phyloP scores from a whole-genome alignment of 2,888 invertebrate species.

The Anthoptus insignis region DNA sequence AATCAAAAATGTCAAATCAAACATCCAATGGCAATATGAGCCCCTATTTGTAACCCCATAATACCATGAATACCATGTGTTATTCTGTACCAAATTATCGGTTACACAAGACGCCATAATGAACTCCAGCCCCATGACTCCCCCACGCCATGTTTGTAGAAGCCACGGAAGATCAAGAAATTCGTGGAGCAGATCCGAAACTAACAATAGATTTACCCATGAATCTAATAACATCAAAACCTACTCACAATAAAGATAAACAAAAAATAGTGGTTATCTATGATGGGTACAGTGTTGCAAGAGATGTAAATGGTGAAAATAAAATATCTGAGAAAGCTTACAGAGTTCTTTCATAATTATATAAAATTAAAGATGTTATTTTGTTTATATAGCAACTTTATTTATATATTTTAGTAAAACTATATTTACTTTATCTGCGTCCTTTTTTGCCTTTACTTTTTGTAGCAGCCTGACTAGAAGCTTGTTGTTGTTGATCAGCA shows the following conservation, averaged over 20 bases:
- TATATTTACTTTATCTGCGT: conserved; percentile 66
- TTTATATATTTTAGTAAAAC: conserved; percentile 30
- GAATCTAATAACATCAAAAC: conserved; percentile 43
- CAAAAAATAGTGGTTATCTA: conserved; percentile 71
- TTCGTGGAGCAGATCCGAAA: conserved; percentile 74
- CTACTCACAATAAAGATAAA: conserved; percentile 48
- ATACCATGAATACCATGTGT: conserved; percentile 35
- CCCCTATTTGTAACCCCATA: conserved; percentile 21
- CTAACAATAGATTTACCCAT: conserved; percentile 52
- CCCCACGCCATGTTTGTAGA: conserved; percentile 31
- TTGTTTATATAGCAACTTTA: conserved; percentile 30
- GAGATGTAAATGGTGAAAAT: conserved; percentile 77
- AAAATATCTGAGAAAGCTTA: conserved; percentile 71
- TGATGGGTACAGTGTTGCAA: conserved; percentile 80
- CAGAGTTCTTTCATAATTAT: conserved; percentile 58
- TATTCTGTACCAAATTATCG: conserved; percentile 45
- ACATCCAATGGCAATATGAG: conserved; percentile 23
- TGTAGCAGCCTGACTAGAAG: conserved; percentile 64
- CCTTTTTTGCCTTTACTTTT: conserved; percentile 83
- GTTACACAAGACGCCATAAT: conserved; percentile 50
- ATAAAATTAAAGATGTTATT: conserved; percentile 23
- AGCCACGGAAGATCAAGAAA: conserved; percentile 74
- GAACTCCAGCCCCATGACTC: conserved; percentile 47
- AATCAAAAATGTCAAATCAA: conserved; percentile 35
- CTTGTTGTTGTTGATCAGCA: conserved; percentile 77